Evolutionary conservation across 1,140 invertebrate genomes (phyloP).

Genomic region (Camponotus pennsylvanicus): DNA sequence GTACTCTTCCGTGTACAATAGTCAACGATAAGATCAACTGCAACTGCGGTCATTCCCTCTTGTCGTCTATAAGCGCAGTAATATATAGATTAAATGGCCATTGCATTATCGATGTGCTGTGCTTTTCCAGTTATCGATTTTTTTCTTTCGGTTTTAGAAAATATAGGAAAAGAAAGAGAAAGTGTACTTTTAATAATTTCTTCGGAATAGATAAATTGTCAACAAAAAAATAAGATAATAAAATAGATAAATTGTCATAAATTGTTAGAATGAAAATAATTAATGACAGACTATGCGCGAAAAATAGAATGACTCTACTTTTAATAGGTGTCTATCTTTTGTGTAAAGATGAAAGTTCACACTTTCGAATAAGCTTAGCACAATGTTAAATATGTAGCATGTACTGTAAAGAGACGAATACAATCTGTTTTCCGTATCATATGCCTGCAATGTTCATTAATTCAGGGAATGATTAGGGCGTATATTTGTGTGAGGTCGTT

Average conservation of each 20-base stretch:
- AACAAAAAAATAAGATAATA: neutral
- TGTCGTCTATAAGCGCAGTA: slow-evolving; percentile 51
- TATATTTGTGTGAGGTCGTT: slow-evolving; percentile 9
- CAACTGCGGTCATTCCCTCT: slow-evolving; percentile 74
- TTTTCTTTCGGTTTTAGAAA: neutral
- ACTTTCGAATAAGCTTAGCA: neutral
- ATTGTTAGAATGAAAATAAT: neutral
- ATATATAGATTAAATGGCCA: slow-evolving; percentile 42
- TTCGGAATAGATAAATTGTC: neutral
- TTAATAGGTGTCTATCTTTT: neutral
- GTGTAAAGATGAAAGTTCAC: slow-evolving; percentile 33
- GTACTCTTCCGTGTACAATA: slow-evolving; percentile 38
- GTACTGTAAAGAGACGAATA: slow-evolving; percentile 11
- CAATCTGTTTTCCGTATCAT: neutral
- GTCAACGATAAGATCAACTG: slow-evolving; percentile 70
- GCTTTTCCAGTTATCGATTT: slow-evolving; percentile 19
- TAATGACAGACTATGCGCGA: neutral
- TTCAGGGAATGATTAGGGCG: slow-evolving; percentile 35
- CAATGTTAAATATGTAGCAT: slow-evolving; percentile 33
- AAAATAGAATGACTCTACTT: neutral
- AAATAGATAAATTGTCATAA: too few relatives aligned
- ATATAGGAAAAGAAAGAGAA: neutral
- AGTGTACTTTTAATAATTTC: neutral
- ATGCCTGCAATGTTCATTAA: slow-evolving; percentile 9
- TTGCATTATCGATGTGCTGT: slow-evolving; percentile 27